phyloP scores from a whole-genome alignment of 2,113 vertebrate genomes.

The Piprites chloris region DNA sequence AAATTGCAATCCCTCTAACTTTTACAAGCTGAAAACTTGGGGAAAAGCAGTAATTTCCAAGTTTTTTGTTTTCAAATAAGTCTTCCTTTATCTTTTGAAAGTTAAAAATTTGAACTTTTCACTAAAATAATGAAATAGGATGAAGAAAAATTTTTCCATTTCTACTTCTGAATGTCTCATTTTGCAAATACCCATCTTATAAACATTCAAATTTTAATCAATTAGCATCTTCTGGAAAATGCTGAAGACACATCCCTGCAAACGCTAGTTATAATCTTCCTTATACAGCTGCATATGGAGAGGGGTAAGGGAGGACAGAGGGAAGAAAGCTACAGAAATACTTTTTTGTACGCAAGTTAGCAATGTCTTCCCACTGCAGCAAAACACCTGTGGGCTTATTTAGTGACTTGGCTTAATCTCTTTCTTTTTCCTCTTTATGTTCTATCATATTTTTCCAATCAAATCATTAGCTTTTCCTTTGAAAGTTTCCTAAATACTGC shows the following conservation, averaged over 20 bases:
- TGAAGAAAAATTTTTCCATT: not conserved
- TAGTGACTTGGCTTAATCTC: not conserved
- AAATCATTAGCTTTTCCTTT: not conserved
- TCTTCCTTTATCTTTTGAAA: not conserved
- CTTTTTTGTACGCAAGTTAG: not conserved
- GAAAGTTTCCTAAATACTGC: not conserved
- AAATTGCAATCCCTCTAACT: conserved; percentile 23
- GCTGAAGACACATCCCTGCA: not conserved
- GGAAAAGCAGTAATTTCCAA: not conserved
- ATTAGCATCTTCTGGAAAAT: conserved; percentile 1
- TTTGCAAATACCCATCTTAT: not conserved
- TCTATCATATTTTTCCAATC: not conserved
- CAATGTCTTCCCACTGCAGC: not conserved
- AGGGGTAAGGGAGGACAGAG: not conserved
- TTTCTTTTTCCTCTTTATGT: not conserved
- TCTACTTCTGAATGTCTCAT: not conserved
- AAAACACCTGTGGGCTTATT: not conserved
- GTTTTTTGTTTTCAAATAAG: not conserved
- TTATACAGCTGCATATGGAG: not conserved
- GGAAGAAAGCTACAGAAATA: not conserved
- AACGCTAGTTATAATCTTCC: not conserved
- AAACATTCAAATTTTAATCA: conserved; percentile 4
- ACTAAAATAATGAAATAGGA: not conserved
- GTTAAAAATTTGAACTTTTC: conserved; percentile 12
- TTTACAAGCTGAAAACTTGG: conserved; percentile 20